Conservation (phyloP, 2,797 vertebrate species). For the Diceros bicornis region DNA sequence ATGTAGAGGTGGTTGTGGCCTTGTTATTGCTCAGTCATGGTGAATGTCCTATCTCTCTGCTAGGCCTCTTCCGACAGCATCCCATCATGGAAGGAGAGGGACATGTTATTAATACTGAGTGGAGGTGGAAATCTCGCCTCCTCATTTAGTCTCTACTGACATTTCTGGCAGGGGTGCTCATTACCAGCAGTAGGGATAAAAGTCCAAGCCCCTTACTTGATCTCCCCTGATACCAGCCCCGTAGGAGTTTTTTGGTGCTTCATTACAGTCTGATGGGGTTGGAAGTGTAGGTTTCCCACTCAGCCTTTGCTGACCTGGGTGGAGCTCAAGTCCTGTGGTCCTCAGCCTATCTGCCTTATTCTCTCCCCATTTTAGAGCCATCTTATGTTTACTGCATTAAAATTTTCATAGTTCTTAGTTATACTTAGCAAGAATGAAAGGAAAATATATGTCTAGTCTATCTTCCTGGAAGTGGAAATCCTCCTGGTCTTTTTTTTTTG, state of each 20-base stretch:
- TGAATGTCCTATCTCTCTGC: not conserved
- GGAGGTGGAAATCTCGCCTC: not conserved
- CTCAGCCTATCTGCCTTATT: not conserved
- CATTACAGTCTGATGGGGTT: not conserved
- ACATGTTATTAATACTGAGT: not conserved
- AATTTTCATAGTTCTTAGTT: not conserved
- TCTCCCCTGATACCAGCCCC: not conserved
- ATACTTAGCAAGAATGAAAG: not conserved
- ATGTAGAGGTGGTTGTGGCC: not conserved
- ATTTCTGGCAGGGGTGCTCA: not conserved
- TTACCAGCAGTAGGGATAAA: not conserved
- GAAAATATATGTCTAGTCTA: not conserved
- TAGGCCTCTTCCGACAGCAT: not conserved
- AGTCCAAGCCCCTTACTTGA: not conserved
- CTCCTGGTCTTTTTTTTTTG: not conserved
- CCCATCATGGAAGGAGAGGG: not conserved
- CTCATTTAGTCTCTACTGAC: not conserved
- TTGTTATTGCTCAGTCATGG: not conserved
- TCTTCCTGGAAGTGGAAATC: not conserved
- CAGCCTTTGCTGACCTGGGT: not conserved
- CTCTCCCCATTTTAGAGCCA: not conserved
- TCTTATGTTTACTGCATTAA: not conserved
- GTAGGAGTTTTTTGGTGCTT: not conserved
- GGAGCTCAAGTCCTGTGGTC: not conserved
- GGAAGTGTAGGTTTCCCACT: not conserved